phyloP scores from a whole-genome alignment of 2,797 vertebrate species.

The Cyprinodon diabolis region DNA sequence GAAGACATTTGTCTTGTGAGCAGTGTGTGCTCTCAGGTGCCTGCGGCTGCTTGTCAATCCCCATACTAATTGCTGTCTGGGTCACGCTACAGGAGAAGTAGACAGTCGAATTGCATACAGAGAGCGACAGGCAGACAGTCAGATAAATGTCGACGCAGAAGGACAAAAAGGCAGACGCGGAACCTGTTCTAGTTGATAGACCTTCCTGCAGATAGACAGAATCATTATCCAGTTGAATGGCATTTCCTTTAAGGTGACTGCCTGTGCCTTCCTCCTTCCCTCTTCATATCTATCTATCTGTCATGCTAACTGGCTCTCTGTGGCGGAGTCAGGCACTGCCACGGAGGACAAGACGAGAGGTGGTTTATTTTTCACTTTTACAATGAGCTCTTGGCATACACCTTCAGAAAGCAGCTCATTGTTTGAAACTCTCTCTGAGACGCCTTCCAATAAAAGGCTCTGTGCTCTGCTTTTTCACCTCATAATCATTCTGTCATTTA shows the following conservation, averaged over 20 bases:
- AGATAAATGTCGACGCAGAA: constrained; percentile 21
- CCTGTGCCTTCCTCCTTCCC: constrained; percentile 20
- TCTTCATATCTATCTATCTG: constrained; percentile 31
- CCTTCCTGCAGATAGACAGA: constrained; percentile 29
- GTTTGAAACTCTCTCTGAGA: constrained; percentile 50
- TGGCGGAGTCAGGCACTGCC: constrained; percentile 26
- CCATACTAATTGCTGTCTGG: constrained; percentile 39
- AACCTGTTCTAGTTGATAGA: constrained; percentile 35
- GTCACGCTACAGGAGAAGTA: constrained; percentile 30
- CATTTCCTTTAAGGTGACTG: constrained; percentile 61
- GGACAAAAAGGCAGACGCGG: constrained; percentile 20
- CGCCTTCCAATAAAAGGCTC: constrained; percentile 51
- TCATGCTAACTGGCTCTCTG: constrained; percentile 33
- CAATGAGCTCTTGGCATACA: constrained; percentile 27
- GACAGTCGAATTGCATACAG: constrained; percentile 29
- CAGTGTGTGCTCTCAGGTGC: constrained; percentile 29
- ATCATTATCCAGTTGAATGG: constrained; percentile 55
- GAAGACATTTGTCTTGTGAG: constrained; percentile 31
- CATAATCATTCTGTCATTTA: constrained; percentile 60
- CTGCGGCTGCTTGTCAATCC: constrained; percentile 32
- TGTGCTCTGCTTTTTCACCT: constrained; percentile 56
- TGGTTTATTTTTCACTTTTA: constrained; percentile 36
- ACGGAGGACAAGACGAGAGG: constrained; percentile 28
- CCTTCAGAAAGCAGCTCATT: constrained; percentile 45
- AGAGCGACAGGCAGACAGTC: constrained; percentile 19